Evolutionary conservation across 2,888 invertebrate genomes (phyloP).

Genomic region (Entomobrya proxima): DNA sequence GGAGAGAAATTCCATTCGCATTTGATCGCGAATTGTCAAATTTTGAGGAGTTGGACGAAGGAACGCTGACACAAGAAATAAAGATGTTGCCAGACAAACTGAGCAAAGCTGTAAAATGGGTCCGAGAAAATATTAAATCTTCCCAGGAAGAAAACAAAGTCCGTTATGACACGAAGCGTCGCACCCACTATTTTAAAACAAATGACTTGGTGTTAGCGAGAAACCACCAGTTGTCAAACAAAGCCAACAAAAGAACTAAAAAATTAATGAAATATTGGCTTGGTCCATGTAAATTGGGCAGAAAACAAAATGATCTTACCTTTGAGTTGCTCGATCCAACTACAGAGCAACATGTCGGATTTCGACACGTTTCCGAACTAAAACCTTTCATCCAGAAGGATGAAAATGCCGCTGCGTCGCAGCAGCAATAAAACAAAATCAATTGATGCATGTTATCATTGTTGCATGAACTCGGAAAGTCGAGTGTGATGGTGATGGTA

Average conservation of each 20-base stretch:
- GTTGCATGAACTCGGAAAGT: too few species aligned
- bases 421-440: background rate
- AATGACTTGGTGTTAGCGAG: background rate
- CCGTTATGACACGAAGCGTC: background rate
- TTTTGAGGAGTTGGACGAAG: background rate
- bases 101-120: too few species aligned
- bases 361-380: background rate
- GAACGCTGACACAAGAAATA: background rate
- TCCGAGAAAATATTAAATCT: background rate
- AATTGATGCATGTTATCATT: too few species aligned
- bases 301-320: background rate
- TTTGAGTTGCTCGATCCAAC: background rate
- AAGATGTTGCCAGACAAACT: background rate
- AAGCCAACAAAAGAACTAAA: too few species aligned
- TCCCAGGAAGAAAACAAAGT: background rate
- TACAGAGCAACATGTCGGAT: background rate
- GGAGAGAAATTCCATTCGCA: too few species aligned
- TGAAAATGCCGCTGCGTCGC: background rate
- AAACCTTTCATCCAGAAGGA: background rate
- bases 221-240: conserved; percentile 8
- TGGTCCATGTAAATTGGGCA: background rate
- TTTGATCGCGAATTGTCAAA: too few species aligned
- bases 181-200: background rate
- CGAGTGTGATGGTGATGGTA: too few species aligned
- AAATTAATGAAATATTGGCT: background rate